A percentile compares a stretch with the other conserved stretches of the same genome.
phyloP scores from a whole-genome alignment of 2,797 vertebrate genomes.

The Meriones psammophilus region DNA sequence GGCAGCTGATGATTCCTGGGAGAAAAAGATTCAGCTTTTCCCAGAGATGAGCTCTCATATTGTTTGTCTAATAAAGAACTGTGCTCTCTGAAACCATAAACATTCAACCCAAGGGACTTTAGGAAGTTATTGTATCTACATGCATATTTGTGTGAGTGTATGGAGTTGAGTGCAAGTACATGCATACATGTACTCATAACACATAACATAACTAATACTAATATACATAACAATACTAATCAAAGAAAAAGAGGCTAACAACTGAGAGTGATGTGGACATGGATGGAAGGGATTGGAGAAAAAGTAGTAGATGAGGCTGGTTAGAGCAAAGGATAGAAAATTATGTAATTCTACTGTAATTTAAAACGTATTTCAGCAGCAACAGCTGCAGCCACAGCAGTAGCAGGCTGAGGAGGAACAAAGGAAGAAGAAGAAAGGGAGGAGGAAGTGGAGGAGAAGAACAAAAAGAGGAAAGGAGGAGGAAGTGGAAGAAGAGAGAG shows the following conservation, averaged over 20 bases:
- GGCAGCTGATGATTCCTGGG: too few species aligned
- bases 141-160: neutral
- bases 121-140: neutral
- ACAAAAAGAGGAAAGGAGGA: too few species aligned
- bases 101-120: neutral
- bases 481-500: too few species aligned
- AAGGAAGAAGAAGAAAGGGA: too few species aligned
- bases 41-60: neutral
- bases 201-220: too few species aligned
- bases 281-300: neutral
- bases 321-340: neutral
- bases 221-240: neutral
- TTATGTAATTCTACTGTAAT: neutral
- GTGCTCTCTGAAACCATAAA: neutral
- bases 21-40: neutral
- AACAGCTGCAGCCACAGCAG: too few species aligned
- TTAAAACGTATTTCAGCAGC: neutral
- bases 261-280: neutral
- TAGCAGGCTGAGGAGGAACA: too few species aligned
- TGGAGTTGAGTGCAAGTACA: too few species aligned
- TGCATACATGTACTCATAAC: too few species aligned
- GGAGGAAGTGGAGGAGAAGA: too few species aligned
- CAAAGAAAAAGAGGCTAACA: too few species aligned
- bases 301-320: neutral
- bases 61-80: neutral